Percentiles rank a stretch among this genome's conserved stretches.
phyloP scores from a whole-genome alignment of 2,113 vertebrate species.

The Podarcis cretensis region DNA sequence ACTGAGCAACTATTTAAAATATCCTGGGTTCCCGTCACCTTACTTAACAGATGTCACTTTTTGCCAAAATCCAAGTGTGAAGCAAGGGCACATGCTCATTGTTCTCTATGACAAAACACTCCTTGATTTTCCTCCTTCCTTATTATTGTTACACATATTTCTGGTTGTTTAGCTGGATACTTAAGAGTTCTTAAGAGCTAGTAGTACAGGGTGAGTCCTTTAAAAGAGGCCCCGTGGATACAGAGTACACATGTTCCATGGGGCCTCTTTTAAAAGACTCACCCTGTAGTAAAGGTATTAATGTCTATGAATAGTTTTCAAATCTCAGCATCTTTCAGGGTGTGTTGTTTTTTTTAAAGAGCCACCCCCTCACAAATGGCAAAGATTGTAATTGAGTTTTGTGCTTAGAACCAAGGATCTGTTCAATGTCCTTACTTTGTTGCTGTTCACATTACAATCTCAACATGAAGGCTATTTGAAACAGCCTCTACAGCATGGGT shows the following conservation, averaged over 20 bases:
- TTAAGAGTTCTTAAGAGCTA: not conserved
- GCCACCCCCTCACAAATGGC: not conserved
- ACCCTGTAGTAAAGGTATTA: not conserved
- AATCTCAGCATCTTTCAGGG: not conserved
- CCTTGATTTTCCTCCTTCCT: constrained; percentile 2
- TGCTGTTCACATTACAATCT: not conserved
- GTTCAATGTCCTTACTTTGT: not conserved
- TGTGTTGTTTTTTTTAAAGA: not conserved
- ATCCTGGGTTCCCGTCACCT: not conserved
- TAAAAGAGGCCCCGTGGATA: too few relatives aligned
- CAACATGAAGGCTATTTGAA: not conserved
- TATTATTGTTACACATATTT: constrained; percentile 2
- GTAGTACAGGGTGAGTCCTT: not conserved
- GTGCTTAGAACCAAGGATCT: not conserved
- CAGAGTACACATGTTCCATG: too few relatives aligned
- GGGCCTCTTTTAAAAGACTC: too few relatives aligned
- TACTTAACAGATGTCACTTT: constrained; percentile 6
- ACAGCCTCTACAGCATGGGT: not conserved
- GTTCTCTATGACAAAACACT: not conserved
- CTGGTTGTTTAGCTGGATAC: constrained; percentile 6
- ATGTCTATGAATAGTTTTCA: not conserved
- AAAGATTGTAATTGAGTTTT: not conserved
- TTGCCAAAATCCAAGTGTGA: constrained; percentile 20
- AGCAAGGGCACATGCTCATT: not conserved
- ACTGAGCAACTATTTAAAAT: not conserved